phyloP scores from a whole-genome alignment of 2,888 invertebrate genomes.

The Hoplodrina ambigua region DNA sequence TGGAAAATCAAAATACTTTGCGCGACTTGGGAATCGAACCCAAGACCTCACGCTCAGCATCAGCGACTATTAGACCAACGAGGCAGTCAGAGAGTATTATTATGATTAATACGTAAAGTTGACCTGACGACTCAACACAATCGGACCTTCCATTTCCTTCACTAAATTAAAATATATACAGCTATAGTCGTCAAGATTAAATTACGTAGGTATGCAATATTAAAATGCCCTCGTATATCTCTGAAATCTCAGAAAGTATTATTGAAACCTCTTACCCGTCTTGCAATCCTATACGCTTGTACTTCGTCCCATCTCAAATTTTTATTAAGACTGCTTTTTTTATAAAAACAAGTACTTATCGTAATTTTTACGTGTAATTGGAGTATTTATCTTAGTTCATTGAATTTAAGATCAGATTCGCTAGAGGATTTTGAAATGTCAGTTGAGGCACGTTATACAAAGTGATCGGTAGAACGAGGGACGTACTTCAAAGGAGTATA shows the following conservation, averaged over 20 bases:
- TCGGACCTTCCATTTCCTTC: not conserved
- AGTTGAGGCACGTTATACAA: too few species aligned
- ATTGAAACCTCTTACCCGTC: slow-evolving; percentile 33
- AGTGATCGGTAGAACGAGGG: too few species aligned
- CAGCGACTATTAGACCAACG: too few species aligned
- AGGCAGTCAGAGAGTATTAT: too few species aligned
- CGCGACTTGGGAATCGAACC: too few species aligned
- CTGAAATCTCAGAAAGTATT: slow-evolving; percentile 37
- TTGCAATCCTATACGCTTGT: slow-evolving; percentile 59
- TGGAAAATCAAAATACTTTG: too few species aligned
- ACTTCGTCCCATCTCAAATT: slow-evolving; percentile 31
- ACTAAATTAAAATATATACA: slow-evolving; percentile 22
- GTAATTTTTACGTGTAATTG: slow-evolving; percentile 30
- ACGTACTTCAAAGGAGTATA: too few species aligned
- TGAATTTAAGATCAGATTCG: slow-evolving; percentile 1
- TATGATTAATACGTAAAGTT: not conserved
- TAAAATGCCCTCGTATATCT: slow-evolving; percentile 28
- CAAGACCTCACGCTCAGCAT: too few species aligned
- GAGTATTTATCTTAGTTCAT: slow-evolving; percentile 20
- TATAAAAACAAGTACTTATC: slow-evolving; percentile 9
- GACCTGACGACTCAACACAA: slow-evolving; percentile 3
- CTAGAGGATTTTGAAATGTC: not conserved
- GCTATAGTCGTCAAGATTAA: slow-evolving; percentile 20
- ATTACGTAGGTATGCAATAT: slow-evolving; percentile 40
- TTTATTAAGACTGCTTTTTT: slow-evolving; percentile 51